These are phyloP conservation scores for Allobates femoralis DNA, from an alignment of 2,797 vertebrate genomes.

Conservation along the genomic window DNA sequence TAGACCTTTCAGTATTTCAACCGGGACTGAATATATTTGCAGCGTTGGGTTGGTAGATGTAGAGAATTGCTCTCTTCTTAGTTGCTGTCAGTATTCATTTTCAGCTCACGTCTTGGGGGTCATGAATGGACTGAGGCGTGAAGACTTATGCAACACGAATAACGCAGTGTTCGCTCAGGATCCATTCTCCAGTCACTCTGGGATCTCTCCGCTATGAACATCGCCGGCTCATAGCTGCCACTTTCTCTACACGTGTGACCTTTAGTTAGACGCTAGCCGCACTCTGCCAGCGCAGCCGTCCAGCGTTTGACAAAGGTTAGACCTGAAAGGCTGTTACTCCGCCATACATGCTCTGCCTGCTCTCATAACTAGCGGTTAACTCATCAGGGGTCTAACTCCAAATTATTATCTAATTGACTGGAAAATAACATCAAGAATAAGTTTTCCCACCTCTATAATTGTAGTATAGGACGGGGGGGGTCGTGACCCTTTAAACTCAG, in stretches of 20 bases:
- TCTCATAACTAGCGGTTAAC: background rate
- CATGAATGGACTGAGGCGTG: background rate
- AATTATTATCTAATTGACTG: background rate
- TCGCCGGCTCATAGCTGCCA: slow-evolving; percentile 28
- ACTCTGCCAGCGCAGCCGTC: background rate
- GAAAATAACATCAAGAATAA: background rate
- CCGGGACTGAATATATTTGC: background rate
- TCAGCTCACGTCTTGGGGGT: background rate
- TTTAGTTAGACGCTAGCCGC: slow-evolving; percentile 18
- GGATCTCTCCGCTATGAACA: background rate
- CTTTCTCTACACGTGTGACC: slow-evolving; percentile 48
- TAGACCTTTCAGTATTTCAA: background rate
- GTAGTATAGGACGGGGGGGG: background rate
- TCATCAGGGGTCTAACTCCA: background rate
- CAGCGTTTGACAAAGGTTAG: slow-evolving; percentile 53
- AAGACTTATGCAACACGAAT: slow-evolving; percentile 4
- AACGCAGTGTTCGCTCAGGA: background rate
- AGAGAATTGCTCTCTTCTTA: background rate
- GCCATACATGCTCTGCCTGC: background rate
- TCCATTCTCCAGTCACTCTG: background rate
- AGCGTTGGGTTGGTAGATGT: background rate
- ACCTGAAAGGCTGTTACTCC: slow-evolving; percentile 23
- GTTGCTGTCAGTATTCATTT: background rate
- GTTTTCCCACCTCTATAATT: background rate
- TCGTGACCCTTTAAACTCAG: too few relatives aligned